Percentiles rank a stretch among this genome's conserved stretches.
phyloP scores from a whole-genome alignment of 1,140 invertebrate species.

The Drosophila bocki region DNA sequence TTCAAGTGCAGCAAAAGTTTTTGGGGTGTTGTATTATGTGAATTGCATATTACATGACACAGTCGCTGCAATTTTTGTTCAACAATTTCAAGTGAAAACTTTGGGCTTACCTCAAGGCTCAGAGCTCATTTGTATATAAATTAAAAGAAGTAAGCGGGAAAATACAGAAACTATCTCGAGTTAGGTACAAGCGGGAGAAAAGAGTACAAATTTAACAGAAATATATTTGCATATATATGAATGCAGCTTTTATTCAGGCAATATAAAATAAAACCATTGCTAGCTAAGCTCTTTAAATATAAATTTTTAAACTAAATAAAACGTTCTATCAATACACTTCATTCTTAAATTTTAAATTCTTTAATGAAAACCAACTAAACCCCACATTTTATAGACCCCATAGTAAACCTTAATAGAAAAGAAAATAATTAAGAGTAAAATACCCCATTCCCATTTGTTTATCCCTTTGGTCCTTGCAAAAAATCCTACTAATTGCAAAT shows the following conservation, averaged over 20 bases:
- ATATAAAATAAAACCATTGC: background rate
- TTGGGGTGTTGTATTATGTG: conserved; percentile 65
- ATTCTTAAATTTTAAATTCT: background rate
- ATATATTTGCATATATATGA: background rate
- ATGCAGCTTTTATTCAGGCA: background rate
- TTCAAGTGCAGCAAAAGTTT: conserved; percentile 80
- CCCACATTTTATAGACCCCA: background rate
- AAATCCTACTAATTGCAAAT: conserved; percentile 75
- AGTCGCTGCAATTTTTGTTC: conserved; percentile 62
- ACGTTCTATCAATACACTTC: too few species aligned
- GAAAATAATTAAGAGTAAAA: conserved; percentile 8
- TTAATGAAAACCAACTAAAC: background rate
- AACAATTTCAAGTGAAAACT: conserved; percentile 68
- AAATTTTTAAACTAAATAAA: background rate
- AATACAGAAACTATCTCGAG: background rate
- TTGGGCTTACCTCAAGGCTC: conserved; percentile 61
- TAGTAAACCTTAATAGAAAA: conserved; percentile 1
- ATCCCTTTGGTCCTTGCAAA: conserved; percentile 15
- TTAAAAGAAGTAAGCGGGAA: conserved; percentile 37
- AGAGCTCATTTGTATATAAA: conserved; percentile 76
- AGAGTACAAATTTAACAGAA: background rate
- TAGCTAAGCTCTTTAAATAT: too few species aligned
- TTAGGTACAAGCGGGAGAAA: background rate
- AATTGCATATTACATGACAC: conserved; percentile 71
- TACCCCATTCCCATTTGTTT: conserved; percentile 4